Evolutionary conservation across 2,797 vertebrate species (phyloP).

Genomic region (Lophius americanus): DNA sequence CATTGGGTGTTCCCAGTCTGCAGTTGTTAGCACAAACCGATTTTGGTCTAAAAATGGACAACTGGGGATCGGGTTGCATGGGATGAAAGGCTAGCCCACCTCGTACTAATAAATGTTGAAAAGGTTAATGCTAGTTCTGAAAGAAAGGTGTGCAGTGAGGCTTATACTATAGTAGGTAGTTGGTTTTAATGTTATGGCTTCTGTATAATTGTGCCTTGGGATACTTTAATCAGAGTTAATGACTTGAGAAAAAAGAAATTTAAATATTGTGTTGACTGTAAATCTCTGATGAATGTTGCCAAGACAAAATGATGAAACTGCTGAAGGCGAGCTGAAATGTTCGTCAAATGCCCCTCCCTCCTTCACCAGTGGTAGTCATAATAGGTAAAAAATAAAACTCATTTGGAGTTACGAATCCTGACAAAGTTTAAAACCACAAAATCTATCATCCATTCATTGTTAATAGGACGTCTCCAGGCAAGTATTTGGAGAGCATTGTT

Average conservation of each 20-base stretch:
- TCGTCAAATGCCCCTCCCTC: conserved; percentile 4
- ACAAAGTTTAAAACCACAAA: conserved; percentile 45
- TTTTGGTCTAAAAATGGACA: no score
- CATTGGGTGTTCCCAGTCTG: no score
- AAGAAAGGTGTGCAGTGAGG: neutral
- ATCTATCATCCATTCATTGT: conserved; percentile 57
- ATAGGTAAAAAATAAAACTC: conserved; percentile 39
- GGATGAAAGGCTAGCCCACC: neutral
- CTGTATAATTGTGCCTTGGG: conserved; percentile 15
- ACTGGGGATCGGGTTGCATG: neutral
- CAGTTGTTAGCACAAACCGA: no score
- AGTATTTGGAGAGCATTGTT: conserved; percentile 59
- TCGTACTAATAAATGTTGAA: neutral
- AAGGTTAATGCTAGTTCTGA: no score
- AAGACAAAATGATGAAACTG: conserved; percentile 40
- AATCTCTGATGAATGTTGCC: conserved; percentile 33
- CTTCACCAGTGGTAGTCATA: conserved; percentile 27
- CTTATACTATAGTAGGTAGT: no score
- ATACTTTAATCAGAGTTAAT: conserved; percentile 17
- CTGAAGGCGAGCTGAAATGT: conserved; percentile 20
- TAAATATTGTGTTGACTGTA: conserved; percentile 30
- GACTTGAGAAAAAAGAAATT: conserved; percentile 21
- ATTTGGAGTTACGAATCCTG: conserved; percentile 42
- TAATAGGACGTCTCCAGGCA: conserved; percentile 67
- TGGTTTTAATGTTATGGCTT: no score